phyloP scores from a whole-genome alignment of 2,888 invertebrate genomes.

The Sclerodermus sp. region DNA sequence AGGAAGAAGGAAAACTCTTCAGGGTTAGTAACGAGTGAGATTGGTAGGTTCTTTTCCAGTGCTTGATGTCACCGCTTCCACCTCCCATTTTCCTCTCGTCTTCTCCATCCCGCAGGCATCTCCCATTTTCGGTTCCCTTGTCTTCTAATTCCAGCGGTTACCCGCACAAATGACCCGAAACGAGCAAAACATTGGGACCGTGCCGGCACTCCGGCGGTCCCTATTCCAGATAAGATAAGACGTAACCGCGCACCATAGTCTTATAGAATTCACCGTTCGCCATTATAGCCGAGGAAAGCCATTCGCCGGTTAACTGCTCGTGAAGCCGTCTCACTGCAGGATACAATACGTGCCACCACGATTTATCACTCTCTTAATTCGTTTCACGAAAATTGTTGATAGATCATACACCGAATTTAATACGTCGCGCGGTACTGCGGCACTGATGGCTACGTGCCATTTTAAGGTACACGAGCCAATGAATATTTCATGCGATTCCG shows the following conservation, averaged over 20 bases:
- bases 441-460: too few species aligned
- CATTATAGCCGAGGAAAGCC: conserved; percentile 17
- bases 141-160: conserved; percentile 27
- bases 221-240: conserved; percentile 25
- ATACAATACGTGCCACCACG: neutral
- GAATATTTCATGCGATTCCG: too few species aligned
- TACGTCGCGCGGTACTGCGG: too few species aligned
- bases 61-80: neutral
- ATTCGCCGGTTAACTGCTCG: conserved; percentile 36
- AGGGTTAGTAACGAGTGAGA: too few species aligned
- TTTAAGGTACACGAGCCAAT: too few species aligned
- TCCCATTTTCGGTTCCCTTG: neutral
- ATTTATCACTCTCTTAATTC: conserved; percentile 28
- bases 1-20: neutral
- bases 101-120: conserved; percentile 1
- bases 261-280: conserved; percentile 30
- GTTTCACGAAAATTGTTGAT: neutral
- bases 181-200: conserved; percentile 38
- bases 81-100: conserved; percentile 3
- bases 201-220: conserved; percentile 6
- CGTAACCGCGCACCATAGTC: conserved; percentile 21
- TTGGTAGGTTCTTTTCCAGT: too few species aligned
- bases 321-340: conserved; percentile 23
- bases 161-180: conserved; percentile 33
- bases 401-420: neutral